These are phyloP conservation scores for Xiphophorus hellerii DNA, from an alignment of 2,113 vertebrate genomes.

Conservation along the genomic window DNA sequence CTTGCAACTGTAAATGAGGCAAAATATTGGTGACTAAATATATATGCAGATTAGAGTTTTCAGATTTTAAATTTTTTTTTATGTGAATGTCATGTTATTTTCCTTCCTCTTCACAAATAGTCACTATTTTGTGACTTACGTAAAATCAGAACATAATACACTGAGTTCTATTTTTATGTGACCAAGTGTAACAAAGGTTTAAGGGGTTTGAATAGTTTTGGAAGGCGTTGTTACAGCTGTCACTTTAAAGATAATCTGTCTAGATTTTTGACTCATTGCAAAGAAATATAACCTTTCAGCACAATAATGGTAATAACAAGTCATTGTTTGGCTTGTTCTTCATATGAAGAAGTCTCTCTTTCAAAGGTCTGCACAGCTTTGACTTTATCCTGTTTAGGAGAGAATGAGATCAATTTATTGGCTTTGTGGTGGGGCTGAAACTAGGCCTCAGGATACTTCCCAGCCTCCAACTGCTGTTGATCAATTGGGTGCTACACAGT, in stretches of 20 bases:
- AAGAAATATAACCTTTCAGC: background rate
- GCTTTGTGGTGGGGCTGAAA: conserved; percentile 21
- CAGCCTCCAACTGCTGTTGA: conserved; percentile 14
- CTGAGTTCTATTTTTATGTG: background rate
- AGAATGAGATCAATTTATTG: conserved; percentile 31
- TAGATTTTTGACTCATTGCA: background rate
- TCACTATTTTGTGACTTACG: background rate
- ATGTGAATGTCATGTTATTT: background rate
- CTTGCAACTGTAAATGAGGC: background rate
- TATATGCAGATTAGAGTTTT: background rate
- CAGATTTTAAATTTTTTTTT: background rate
- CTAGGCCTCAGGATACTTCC: conserved; percentile 21
- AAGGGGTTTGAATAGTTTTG: background rate
- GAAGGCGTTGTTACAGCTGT: background rate
- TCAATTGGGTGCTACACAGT: conserved; percentile 21
- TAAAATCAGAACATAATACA: background rate
- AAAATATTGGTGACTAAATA: background rate
- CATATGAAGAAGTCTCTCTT: conserved; percentile 14
- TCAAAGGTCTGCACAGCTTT: background rate
- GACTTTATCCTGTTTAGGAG: conserved; percentile 11
- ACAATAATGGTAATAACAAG: background rate
- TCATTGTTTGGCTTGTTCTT: background rate
- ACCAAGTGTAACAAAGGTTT: background rate
- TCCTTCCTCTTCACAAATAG: background rate
- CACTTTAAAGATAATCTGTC: background rate